Evolutionary conservation across 2,797 vertebrate genomes (phyloP).

Genomic region (Gallinago stenura): DNA sequence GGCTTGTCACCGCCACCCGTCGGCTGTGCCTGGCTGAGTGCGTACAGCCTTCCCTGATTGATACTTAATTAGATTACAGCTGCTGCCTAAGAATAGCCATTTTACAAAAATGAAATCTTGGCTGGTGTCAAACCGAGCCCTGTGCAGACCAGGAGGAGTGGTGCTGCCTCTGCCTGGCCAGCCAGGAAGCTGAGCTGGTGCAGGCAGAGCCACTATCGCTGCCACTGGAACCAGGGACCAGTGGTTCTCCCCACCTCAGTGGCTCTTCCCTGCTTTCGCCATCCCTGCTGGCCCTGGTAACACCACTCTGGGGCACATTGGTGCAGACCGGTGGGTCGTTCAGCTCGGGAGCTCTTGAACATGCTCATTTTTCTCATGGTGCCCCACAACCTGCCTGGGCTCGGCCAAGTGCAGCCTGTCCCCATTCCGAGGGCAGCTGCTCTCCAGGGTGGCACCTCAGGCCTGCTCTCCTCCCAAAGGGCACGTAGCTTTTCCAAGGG

Average conservation of each 20-base stretch:
- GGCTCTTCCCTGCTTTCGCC: not conserved
- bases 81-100: slow-evolving; percentile 51
- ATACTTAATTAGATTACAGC: slow-evolving; percentile 62
- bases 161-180: not conserved
- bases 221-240: accelerated
- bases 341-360: not conserved
- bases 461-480: not conserved
- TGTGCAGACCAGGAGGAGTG: not conserved
- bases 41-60: not conserved
- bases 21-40: slow-evolving; percentile 6
- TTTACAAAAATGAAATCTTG: slow-evolving; percentile 23
- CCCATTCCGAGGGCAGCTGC: accelerated
- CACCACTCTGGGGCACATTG: accelerated
- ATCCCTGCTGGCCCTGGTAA: not conserved
- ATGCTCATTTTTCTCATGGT: accelerated
- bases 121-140: not conserved
- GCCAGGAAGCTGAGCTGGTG: accelerated
- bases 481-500: accelerated
- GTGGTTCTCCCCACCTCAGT: accelerated
- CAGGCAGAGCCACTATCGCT: not conserved
- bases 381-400: accelerated
- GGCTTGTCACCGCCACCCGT: not conserved
- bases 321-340: accelerated
- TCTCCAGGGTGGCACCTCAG: not conserved
- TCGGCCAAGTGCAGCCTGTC: accelerated